Evolutionary conservation across 2,113 vertebrate species (phyloP), one percentile per base, ranked within the genome.

Genomic region (Hucho hucho): DNA sequence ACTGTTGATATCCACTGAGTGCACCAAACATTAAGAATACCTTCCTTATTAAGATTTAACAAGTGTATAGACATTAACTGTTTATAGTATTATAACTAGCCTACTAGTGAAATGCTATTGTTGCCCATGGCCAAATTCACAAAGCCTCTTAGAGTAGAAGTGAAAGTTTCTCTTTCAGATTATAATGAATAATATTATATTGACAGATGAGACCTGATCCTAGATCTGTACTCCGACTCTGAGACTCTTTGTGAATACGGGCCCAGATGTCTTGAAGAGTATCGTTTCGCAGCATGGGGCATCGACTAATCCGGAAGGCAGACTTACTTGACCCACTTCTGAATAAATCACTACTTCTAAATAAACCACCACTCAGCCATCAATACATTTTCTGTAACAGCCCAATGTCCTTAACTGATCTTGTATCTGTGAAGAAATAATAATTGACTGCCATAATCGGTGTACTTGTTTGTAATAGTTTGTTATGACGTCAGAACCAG

Each of bases 271-370:
- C 43, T 46, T 1, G 43, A 46, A 46, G 43, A 46, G 43, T 6
- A 46, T 46, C 9, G 43, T 9, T 46, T 6, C 43, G 9, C 43
- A 46, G 43, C 43, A 46, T 46, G 43, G 43, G 43, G 5, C 9
- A 9, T 46, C 43, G 43, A 9, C 43, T 46, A 75, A 16, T 78
- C 82, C 81, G 75, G 72, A 84, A 75, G 78, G 71, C 72, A 88
- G 24, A 43, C 53, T 89, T 83, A n/a, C 82, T 26, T 90, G 89
- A 87, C 85, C 88, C 86, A 90, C 80, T 89, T 88, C 70, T 75
- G 29, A 63, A 24, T 76, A 67, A 4, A 63, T n/a, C 1, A 63
- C n/a, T 6, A 24, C 59, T 59, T 18, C 56, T 18, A n/a, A 1
- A 20, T 61, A 20, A 6, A n/a, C 58, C 53, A 46, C 71, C 73